Conservation (phyloP, 2,113 vertebrate species). For the Sander lucioperca region DNA sequence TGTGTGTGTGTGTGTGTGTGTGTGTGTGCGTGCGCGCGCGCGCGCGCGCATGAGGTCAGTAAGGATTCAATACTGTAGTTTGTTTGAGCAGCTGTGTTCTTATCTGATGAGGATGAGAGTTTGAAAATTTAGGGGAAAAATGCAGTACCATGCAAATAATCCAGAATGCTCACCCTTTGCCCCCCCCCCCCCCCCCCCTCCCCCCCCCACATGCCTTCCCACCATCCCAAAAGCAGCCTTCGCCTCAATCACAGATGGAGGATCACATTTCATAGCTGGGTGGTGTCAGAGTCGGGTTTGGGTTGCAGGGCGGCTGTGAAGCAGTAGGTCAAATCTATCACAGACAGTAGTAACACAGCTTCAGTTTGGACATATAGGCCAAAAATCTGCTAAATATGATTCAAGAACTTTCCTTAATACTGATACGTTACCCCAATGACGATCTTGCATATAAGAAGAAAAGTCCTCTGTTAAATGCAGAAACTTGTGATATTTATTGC, state of each 20-base stretch:
- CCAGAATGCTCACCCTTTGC: constrained; percentile 31
- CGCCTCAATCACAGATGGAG: constrained; percentile 46
- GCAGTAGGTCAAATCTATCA: constrained; percentile 29
- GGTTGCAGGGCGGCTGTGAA: constrained; percentile 66
- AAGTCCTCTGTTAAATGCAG: too few species aligned
- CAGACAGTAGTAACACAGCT: neutral
- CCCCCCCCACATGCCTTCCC: neutral
- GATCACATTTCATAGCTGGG: constrained; percentile 58
- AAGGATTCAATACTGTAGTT: too few species aligned
- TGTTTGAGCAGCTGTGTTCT: too few species aligned
- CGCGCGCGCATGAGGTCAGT: too few species aligned
- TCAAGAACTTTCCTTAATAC: too few species aligned
- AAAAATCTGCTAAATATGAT: neutral
- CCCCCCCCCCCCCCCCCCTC: neutral
- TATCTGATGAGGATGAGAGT: constrained; percentile 51
- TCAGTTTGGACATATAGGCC: neutral
- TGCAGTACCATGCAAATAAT: constrained; percentile 56
- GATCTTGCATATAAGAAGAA: too few species aligned
- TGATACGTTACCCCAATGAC: too few species aligned
- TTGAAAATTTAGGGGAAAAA: constrained; percentile 55
- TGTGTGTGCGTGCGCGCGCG: too few species aligned
- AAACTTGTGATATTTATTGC: too few species aligned
- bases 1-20: neutral
- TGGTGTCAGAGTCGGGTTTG: constrained; percentile 34
- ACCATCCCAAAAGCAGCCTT: neutral